Evolutionary conservation across 2,888 invertebrate species (phyloP).

Genomic region (Helobdella robusta): DNA sequence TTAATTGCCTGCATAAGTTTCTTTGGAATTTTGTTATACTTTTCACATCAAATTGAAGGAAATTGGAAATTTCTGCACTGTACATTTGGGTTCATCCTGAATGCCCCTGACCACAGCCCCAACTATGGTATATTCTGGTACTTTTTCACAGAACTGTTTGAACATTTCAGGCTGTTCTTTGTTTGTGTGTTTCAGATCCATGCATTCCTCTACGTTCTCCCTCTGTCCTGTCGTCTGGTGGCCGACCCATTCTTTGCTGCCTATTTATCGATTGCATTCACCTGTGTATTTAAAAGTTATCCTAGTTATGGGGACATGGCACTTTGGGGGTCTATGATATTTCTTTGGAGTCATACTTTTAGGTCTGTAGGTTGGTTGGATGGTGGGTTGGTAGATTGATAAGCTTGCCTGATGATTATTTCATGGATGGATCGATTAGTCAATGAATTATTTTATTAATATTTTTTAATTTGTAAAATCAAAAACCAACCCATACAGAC

Average conservation of each 20-base stretch:
- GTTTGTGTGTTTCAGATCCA: conserved; percentile 94
- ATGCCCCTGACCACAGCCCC: conserved; percentile 84
- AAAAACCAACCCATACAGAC: no score
- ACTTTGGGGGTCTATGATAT: conserved; percentile 73
- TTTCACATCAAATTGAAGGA: conserved; percentile 58
- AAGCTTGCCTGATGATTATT: no score
- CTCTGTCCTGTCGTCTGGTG: conserved; percentile 56
- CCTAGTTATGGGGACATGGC: conserved; percentile 90
- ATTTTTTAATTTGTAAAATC: neutral
- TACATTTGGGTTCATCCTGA: conserved; percentile 72
- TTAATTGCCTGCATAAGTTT: conserved; percentile 25
- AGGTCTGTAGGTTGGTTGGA: no score
- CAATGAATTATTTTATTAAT: conserved; percentile 53
- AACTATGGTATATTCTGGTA: conserved; percentile 99
- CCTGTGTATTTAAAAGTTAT: conserved; percentile 89
- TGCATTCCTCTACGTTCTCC: conserved; percentile 79
- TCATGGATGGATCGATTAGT: no score
- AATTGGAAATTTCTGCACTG: conserved; percentile 55
- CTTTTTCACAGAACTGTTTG: conserved; percentile 99
- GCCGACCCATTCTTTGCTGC: conserved; percentile 48
- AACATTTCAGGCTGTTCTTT: conserved; percentile 89
- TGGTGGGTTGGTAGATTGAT: no score
- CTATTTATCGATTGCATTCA: conserved; percentile 56
- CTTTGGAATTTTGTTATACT: conserved; percentile 55
- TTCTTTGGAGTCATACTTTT: conserved; percentile 74